Conservation (phyloP, 1,140 invertebrate genomes). For the Mercenaria mercenaria region DNA sequence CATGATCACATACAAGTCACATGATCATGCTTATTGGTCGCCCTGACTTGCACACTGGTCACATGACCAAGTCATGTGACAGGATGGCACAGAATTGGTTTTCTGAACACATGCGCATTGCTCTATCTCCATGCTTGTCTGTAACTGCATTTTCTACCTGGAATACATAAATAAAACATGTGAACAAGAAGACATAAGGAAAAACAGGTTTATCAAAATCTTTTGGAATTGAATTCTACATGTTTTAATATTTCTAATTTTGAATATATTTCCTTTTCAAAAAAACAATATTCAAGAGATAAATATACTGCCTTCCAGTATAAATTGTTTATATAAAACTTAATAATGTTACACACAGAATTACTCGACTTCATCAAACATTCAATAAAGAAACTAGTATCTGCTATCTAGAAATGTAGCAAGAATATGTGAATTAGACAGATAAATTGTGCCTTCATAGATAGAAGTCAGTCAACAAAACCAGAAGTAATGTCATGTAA, state of each 20-base stretch:
- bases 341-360: too few species aligned
- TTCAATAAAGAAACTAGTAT: too few species aligned
- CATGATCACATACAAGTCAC: neutral
- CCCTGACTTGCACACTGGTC: slow-evolving; percentile 12
- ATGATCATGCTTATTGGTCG: slow-evolving; percentile 1
- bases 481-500: too few species aligned
- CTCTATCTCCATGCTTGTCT: slow-evolving; percentile 49
- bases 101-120: slow-evolving; percentile 36
- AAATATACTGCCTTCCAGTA: neutral
- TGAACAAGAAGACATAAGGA: neutral
- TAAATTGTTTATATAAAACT: too few species aligned
- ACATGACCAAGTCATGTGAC: slow-evolving; percentile 37
- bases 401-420: too few species aligned
- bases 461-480: too few species aligned
- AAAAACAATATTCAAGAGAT: neutral
- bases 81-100: slow-evolving; percentile 5
- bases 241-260: neutral
- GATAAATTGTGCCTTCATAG: too few species aligned
- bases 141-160: slow-evolving; percentile 16
- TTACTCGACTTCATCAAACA: too few species aligned
- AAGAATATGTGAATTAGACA: too few species aligned
- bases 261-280: neutral
- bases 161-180: neutral
- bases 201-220: neutral
- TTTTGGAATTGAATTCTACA: neutral